Base-by-base conservation (phyloP, 2,888 invertebrate genomes). In the Phania funesta region DNA sequence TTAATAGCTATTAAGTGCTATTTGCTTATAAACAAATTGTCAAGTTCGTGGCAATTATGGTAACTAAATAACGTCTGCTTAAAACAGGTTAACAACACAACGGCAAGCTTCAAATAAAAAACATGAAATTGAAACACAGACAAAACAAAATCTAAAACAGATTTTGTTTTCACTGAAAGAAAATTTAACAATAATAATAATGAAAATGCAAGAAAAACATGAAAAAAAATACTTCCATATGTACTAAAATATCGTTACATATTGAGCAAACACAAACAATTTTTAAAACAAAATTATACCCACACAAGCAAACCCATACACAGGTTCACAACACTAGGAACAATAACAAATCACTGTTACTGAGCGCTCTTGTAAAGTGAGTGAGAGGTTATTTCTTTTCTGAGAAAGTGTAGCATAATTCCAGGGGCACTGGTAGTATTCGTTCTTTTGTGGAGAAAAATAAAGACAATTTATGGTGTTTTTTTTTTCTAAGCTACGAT, bases 21-120 rank as follows among this genome's bases (percentile, higher is more conserved):
- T 46, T 56, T 46, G 20, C 18, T 41, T 54, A 29, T 29, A 46
- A 46, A 56, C 20, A 29, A 44, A 58, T 41, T 67, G 67, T 67
- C 75, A 75, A 67, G 75, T 75, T 75, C 75, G 67, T 58, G 75
- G 75, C 48, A 67, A 75, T 65, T 56, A 65, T 74, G 6, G 46
- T 38, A 56, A 67, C 58, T 58, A 58, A 48, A 29, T 65, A 26
- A 50, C n/a, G 38, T 7, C 29, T 35, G 4, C 9, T 8, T 13
- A 22, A 35, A 29, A 11, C 26, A 20, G 11, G 5, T 44, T 7
- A 32, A n/a, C 6, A 60, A 11, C 9, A 16, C 3, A 50, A 35
- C 2, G 0, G 3, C n/a, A 65, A 35, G 41, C 16, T 8, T 38
- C n/a, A n/a, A 7, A 35, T 9, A 35, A 8, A 35, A 46, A 46